Percentiles rank a stretch among this genome's conserved stretches.
These are phyloP conservation scores for Oreochromis niloticus DNA, from an alignment of 2,113 vertebrate genomes.

Conservation along the genomic window DNA sequence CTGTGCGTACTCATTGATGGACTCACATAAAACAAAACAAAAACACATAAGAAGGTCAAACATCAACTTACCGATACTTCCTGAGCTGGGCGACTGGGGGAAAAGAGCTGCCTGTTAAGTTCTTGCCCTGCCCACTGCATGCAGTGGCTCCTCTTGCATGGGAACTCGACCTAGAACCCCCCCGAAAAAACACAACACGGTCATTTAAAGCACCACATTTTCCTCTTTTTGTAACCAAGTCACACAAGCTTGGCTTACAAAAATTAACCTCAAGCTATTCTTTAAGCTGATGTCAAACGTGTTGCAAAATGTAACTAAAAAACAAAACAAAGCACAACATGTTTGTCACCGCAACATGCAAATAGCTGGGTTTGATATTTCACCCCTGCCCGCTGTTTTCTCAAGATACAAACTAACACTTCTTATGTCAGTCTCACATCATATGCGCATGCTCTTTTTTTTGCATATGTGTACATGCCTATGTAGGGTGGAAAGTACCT, in stretches of 20 bases:
- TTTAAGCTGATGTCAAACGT: neutral
- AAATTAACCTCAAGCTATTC: neutral
- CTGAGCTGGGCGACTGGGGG: constrained; percentile 76
- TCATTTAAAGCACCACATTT: neutral
- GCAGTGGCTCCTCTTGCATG: constrained; percentile 82
- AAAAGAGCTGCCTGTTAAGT: constrained; percentile 86
- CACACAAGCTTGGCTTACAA: neutral
- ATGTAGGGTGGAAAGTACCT: constrained; percentile 73
- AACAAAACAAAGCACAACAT: neutral
- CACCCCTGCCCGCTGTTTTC: neutral
- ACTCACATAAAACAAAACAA: neutral
- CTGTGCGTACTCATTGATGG: neutral
- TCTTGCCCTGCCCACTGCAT: constrained; percentile 90
- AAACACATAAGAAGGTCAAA: neutral
- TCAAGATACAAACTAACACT: neutral
- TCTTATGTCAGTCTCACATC: neutral
- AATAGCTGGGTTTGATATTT: neutral
- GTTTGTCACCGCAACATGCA: neutral
- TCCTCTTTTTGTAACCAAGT: neutral
- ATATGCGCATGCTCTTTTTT: neutral
- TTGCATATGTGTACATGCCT: neutral
- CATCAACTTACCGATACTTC: constrained; percentile 81
- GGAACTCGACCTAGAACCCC: constrained; percentile 83
- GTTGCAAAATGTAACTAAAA: neutral
- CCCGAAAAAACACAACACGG: neutral